Conservation (phyloP, 2,113 vertebrate species). For the Orthonyx spaldingii region DNA sequence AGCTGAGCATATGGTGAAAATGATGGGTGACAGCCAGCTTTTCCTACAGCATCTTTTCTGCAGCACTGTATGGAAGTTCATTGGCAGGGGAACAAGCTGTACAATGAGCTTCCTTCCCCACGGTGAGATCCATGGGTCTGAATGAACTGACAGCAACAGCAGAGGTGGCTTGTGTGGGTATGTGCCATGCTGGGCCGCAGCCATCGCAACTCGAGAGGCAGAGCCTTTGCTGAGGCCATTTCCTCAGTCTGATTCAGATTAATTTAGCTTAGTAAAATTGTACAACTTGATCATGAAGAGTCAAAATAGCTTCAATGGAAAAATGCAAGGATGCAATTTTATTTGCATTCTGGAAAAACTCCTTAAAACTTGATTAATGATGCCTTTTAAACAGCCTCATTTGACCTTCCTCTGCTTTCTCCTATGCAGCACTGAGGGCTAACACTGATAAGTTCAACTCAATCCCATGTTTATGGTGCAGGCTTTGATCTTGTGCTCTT, state of each 20-base stretch:
- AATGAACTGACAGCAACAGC: not conserved
- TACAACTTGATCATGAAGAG: not conserved
- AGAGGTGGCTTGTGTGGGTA: not conserved
- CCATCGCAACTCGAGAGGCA: fast-evolving
- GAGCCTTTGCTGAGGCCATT: not conserved
- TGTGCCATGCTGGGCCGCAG: fast-evolving
- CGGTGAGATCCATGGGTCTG: fast-evolving
- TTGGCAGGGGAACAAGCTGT: not conserved
- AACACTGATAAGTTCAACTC: not conserved
- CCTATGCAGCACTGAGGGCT: not conserved
- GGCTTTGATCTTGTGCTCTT: not conserved
- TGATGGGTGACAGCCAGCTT: not conserved
- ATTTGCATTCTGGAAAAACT: not conserved
- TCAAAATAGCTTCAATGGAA: not conserved
- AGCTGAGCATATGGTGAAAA: not conserved
- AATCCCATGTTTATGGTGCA: not conserved
- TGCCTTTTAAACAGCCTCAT: not conserved
- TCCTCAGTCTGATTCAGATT: not conserved
- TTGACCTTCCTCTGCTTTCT: not conserved
- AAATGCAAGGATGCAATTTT: not conserved
- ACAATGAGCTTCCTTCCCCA: not conserved
- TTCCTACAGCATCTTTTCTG: not conserved
- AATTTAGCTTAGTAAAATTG: not conserved
- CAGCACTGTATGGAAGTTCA: not conserved
- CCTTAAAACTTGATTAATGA: not conserved